Conservation (phyloP, 92 coral and sea anemone species). For the Chrysogorgia sp. region DNA sequence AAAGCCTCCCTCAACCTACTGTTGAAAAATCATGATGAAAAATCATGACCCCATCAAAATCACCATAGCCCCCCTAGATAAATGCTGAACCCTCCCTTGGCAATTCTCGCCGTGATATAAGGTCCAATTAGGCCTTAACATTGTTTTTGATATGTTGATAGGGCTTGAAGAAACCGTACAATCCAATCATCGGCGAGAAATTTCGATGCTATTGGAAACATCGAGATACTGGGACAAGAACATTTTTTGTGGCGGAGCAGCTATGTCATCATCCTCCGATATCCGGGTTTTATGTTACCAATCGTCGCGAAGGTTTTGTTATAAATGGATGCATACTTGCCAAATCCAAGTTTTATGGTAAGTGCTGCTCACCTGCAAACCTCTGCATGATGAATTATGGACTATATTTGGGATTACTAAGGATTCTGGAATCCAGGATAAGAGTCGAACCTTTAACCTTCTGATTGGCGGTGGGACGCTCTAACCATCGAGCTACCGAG, state of each 20-base stretch:
- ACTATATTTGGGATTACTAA: no score
- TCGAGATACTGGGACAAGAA: constrained; percentile 76
- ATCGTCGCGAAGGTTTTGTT: constrained; percentile 91
- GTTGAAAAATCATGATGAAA: no score
- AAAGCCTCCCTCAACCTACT: no score
- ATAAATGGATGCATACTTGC: constrained; percentile 94
- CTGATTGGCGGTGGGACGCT: no score
- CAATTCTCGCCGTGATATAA: not conserved
- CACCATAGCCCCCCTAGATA: no score
- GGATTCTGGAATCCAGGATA: no score
- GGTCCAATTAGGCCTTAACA: not conserved
- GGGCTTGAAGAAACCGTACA: constrained; percentile 99
- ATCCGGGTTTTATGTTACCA: constrained; percentile 91
- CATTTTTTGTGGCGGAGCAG: constrained; percentile 89
- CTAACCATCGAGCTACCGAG: no score
- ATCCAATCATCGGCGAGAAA: constrained; percentile 94
- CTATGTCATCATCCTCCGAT: constrained; percentile 99
- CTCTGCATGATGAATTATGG: no score
- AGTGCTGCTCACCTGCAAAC: constrained; percentile 12
- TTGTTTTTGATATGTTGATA: constrained; percentile 7
- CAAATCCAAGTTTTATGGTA: constrained; percentile 97
- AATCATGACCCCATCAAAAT: not conserved
- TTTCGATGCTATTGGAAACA: constrained; percentile 96
- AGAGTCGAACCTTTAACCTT: no score
- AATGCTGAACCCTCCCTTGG: no score